These are phyloP conservation scores for Thomomys bottae DNA, from an alignment of 2,113 vertebrate genomes.

Conservation along the genomic window DNA sequence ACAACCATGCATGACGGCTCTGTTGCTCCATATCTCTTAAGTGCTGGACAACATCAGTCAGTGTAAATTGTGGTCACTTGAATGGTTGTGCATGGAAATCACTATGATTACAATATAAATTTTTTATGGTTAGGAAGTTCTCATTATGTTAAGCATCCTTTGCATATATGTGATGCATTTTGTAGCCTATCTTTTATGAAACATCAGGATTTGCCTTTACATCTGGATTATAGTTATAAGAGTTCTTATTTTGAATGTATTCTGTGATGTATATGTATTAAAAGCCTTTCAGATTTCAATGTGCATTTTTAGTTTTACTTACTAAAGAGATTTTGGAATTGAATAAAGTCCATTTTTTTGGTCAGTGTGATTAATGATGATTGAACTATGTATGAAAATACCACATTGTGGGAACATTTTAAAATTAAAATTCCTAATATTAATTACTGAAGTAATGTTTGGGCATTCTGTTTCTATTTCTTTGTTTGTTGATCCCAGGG, in stretches of 20 bases:
- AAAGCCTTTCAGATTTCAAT: neutral
- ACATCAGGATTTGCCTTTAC: too few species aligned
- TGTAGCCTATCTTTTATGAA: neutral
- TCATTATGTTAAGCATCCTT: neutral
- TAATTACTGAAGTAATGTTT: neutral
- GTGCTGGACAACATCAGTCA: neutral
- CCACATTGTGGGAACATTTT: neutral
- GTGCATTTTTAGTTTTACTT: slow-evolving; percentile 23
- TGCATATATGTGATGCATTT: neutral
- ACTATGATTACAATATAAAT: neutral
- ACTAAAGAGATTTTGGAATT: neutral
- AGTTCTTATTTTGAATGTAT: neutral
- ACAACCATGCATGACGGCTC: neutral
- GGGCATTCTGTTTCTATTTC: neutral
- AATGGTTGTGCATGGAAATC: neutral
- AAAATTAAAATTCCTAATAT: neutral
- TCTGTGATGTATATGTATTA: neutral
- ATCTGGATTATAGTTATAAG: too few species aligned
- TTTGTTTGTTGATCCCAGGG: neutral
- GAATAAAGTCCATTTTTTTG: neutral
- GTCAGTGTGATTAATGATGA: neutral
- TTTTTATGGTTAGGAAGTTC: neutral
- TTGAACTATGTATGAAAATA: neutral
- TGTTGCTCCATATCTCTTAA: neutral
- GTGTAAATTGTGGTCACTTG: neutral